A percentile compares a stretch with the other conserved stretches of the same genome.
Evolutionary conservation across 2,113 vertebrate genomes (phyloP).

Genomic region (Odobenus rosmarus): DNA sequence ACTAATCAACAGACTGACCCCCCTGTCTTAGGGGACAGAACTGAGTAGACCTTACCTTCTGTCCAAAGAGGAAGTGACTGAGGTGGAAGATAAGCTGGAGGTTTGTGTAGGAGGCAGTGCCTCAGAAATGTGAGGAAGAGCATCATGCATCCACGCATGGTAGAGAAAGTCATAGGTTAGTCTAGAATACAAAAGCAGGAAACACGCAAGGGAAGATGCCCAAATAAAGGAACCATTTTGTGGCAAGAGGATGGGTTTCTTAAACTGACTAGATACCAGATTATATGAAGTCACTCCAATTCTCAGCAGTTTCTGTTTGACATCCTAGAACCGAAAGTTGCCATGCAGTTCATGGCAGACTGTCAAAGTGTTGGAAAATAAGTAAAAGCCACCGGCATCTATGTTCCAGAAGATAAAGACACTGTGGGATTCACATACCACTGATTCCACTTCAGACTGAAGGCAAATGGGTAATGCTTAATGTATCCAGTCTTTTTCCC

Average conservation of each 20-base stretch:
- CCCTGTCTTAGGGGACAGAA: not conserved
- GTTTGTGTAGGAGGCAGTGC: not conserved
- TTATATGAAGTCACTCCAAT: not conserved
- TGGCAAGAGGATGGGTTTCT: not conserved
- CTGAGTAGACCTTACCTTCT: not conserved
- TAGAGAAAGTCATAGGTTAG: not conserved
- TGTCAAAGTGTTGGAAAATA: conserved; percentile 18
- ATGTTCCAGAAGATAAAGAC: conserved; percentile 39
- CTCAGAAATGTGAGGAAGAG: not conserved
- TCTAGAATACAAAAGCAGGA: not conserved
- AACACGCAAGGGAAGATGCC: not conserved
- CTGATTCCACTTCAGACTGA: not conserved
- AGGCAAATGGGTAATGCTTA: not conserved
- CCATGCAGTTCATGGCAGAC: not conserved
- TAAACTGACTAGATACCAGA: not conserved
- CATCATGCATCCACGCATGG: too few relatives aligned
- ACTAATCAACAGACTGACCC: not conserved
- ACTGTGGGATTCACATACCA: not conserved
- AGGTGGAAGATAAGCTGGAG: not conserved
- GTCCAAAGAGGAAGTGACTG: not conserved
- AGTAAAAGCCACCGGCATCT: not conserved
- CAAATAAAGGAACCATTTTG: not conserved
- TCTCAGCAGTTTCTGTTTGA: not conserved
- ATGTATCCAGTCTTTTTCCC: not conserved
- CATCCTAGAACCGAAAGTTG: not conserved